phyloP scores from a whole-genome alignment of 2,888 invertebrate genomes.

The Minunthozetes semirufus region DNA sequence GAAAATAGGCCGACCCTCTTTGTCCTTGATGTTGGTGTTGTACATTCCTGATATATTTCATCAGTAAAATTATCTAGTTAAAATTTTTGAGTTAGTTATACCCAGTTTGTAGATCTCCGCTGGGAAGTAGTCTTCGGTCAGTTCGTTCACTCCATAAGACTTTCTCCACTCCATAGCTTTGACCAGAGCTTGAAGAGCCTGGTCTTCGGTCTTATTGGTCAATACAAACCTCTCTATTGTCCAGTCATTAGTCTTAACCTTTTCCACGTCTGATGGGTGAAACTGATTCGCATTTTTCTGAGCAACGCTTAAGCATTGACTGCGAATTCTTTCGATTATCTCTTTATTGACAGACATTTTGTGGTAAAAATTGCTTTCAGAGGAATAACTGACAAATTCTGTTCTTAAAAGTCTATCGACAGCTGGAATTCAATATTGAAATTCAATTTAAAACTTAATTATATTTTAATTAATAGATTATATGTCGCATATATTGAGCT shows the following conservation, averaged over 20 bases:
- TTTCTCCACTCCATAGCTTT: conserved; percentile 34
- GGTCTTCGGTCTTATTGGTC: conserved; percentile 21
- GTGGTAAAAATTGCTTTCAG: too few relatives aligned
- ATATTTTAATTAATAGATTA: too few relatives aligned
- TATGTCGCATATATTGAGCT: too few relatives aligned
- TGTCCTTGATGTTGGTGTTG: not conserved
- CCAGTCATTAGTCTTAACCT: conserved; percentile 31
- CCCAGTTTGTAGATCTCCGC: conserved; percentile 34
- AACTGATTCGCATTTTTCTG: conserved; percentile 2
- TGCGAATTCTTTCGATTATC: conserved; percentile 16
- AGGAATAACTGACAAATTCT: too few relatives aligned
- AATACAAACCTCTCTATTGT: conserved; percentile 30
- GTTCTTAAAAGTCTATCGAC: too few relatives aligned
- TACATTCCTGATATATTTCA: too few relatives aligned
- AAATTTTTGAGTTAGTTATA: too few relatives aligned
- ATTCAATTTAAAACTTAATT: too few relatives aligned
- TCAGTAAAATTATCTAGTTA: too few relatives aligned
- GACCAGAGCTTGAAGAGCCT: conserved; percentile 25
- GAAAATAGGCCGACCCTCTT: too few relatives aligned
- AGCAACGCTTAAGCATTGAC: not conserved
- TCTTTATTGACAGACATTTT: conserved; percentile 23
- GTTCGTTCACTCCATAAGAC: conserved; percentile 23
- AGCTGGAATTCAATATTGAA: too few relatives aligned
- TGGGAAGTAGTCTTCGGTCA: conserved; percentile 29
- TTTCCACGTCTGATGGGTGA: conserved; percentile 26